Evolutionary conservation across 2,797 vertebrate species (phyloP).

Genomic region (Xiphorhynchus erythropygius): DNA sequence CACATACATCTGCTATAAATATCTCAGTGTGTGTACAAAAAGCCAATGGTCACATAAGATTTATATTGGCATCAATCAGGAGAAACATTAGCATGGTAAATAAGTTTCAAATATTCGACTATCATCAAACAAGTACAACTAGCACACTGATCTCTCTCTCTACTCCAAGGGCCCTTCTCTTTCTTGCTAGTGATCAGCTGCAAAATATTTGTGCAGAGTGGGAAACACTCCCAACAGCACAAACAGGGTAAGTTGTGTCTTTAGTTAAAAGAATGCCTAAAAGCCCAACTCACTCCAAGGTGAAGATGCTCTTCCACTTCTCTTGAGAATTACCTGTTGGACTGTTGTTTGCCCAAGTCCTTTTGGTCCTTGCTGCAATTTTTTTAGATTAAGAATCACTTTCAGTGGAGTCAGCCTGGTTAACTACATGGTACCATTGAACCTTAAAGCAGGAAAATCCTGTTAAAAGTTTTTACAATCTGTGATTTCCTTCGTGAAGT

Average conservation of each 20-base stretch:
- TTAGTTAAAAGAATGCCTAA: neutral
- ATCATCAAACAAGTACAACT: neutral
- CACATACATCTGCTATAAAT: constrained; percentile 27
- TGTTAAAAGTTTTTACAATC: neutral
- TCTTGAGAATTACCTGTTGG: neutral
- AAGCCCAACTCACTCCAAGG: neutral
- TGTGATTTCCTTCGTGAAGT: rapidly evolving
- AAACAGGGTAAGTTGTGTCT: neutral
- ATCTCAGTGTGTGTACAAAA: neutral
- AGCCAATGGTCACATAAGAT: neutral
- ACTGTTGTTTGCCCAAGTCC: neutral
- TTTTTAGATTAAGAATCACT: neutral
- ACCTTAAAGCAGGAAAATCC: neutral
- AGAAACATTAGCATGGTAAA: neutral
- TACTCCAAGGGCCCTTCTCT: neutral
- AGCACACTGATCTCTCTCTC: neutral
- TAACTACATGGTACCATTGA: neutral
- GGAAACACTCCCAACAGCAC: neutral
- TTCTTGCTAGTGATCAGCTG: neutral
- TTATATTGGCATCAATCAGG: neutral
- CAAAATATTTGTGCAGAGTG: neutral
- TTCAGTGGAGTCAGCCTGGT: neutral
- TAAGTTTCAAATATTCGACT: neutral
- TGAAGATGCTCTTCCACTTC: neutral
- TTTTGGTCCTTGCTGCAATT: neutral